Percentiles rank a stretch among this genome's conserved stretches.
These are phyloP conservation scores for Lordiphosa andalusiaca DNA, from an alignment of 2,888 invertebrate genomes.

Conservation along the genomic window DNA sequence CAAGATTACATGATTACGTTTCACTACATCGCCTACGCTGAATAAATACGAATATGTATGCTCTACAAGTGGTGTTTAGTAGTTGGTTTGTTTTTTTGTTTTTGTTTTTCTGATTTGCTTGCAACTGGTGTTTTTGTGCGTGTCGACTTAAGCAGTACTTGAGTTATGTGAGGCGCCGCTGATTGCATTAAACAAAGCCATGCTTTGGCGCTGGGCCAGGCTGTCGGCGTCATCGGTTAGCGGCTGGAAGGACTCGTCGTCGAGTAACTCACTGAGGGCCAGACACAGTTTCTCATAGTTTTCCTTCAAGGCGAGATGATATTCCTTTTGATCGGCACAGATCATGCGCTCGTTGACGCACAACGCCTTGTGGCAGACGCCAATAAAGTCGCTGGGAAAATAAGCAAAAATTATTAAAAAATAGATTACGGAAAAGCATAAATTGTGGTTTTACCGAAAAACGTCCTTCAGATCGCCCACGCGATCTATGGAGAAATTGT, in stretches of 20 bases:
- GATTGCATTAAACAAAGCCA: slow-evolving; percentile 89
- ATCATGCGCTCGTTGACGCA: slow-evolving; percentile 94
- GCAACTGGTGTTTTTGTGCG: slow-evolving; percentile 17
- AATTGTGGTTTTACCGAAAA: slow-evolving; percentile 85
- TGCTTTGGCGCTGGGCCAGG: slow-evolving; percentile 87
- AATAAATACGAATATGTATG: slow-evolving; percentile 26
- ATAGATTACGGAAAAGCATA: too few relatives aligned
- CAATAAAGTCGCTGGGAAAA: slow-evolving; percentile 90
- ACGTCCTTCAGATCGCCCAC: slow-evolving; percentile 92
- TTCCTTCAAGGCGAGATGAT: slow-evolving; percentile 92
- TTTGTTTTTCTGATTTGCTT: background rate
- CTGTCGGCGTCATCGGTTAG: slow-evolving; percentile 80
- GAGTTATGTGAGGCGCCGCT: slow-evolving; percentile 90
- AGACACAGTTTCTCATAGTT: slow-evolving; percentile 93
- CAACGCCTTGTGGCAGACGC: slow-evolving; percentile 93
- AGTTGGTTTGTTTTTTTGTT: slow-evolving; percentile 45
- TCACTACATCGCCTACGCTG: slow-evolving; percentile 24
- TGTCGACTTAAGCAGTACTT: slow-evolving; percentile 86
- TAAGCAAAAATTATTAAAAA: too few relatives aligned
- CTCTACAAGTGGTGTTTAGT: slow-evolving; percentile 55
- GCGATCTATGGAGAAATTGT: slow-evolving; percentile 89
- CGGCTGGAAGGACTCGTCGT: slow-evolving; percentile 84
- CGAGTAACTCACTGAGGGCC: slow-evolving; percentile 87
- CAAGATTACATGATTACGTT: slow-evolving; percentile 50
- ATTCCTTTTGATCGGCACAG: slow-evolving; percentile 92